phyloP scores from a whole-genome alignment of 2,888 invertebrate species.

The Nomada goodeniana region DNA sequence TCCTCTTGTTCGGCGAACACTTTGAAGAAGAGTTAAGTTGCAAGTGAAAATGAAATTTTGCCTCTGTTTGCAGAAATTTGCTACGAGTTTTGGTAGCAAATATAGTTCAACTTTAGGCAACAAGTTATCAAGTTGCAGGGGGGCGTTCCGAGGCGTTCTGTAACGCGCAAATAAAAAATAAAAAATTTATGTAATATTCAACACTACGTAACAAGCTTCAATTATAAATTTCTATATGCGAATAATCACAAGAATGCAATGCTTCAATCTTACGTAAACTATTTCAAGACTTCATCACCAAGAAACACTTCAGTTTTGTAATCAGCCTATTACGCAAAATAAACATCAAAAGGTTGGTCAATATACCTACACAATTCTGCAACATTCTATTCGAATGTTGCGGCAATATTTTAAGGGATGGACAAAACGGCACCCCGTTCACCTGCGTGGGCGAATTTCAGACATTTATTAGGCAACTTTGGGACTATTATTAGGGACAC shows the following conservation, averaged over 20 bases:
- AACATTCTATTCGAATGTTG: not conserved
- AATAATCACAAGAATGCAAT: too few relatives aligned
- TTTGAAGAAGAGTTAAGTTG: not conserved
- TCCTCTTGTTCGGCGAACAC: not conserved
- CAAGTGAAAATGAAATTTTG: slow-evolving; percentile 31
- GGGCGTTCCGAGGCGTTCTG: not conserved
- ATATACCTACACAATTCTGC: too few relatives aligned
- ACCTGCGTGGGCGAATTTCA: slow-evolving; percentile 27
- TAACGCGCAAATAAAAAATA: not conserved
- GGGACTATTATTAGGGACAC: slow-evolving; percentile 45
- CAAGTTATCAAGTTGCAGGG: not conserved
- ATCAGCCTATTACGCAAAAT: too few relatives aligned
- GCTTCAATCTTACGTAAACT: too few relatives aligned
- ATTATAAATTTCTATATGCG: too few relatives aligned
- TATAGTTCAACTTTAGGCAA: slow-evolving; percentile 1
- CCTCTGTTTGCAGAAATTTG: not conserved
- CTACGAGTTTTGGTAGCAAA: slow-evolving; percentile 5
- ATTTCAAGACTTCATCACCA: too few relatives aligned
- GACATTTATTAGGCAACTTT: slow-evolving; percentile 34
- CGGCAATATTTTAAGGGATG: not conserved
- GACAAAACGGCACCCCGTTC: not conserved
- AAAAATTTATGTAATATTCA: not conserved
- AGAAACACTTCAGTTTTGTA: too few relatives aligned
- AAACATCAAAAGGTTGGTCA: too few relatives aligned
- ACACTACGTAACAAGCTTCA: too few relatives aligned